These are phyloP conservation scores for Jaculus jaculus DNA, from an alignment of 2,113 vertebrate species.

Conservation along the genomic window DNA sequence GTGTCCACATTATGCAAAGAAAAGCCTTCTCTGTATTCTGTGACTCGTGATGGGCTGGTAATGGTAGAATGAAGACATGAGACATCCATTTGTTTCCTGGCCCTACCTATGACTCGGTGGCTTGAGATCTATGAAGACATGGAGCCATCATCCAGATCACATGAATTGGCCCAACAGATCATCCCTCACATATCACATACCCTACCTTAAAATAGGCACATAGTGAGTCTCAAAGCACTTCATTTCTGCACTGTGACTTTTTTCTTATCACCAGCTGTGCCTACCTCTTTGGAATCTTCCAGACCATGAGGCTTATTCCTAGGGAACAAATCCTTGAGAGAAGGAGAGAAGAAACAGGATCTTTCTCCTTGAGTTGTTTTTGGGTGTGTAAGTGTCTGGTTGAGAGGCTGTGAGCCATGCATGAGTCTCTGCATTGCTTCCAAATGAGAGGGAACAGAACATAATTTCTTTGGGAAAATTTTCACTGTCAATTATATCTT, in stretches of 20 bases:
- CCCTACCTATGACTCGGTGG: neutral
- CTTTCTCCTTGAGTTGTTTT: constrained; percentile 55
- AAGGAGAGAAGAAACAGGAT: constrained; percentile 26
- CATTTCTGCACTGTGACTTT: neutral
- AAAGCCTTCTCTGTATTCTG: neutral
- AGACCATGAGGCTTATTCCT: neutral
- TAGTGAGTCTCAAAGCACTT: neutral
- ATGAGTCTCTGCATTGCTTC: constrained; percentile 53
- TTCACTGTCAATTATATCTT: constrained; percentile 77
- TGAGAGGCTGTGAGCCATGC: constrained; percentile 36
- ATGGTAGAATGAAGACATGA: neutral
- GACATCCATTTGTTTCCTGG: neutral
- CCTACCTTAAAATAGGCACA: neutral
- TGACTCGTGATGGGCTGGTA: neutral
- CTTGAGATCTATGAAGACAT: neutral
- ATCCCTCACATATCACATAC: neutral
- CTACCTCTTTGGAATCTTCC: constrained; percentile 29
- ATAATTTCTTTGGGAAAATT: constrained; percentile 68
- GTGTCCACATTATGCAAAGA: neutral
- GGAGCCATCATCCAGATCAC: too few relatives aligned
- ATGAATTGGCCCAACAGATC: neutral
- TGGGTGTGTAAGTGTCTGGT: constrained; percentile 39
- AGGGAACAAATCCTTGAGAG: constrained; percentile 22
- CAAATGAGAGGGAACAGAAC: constrained; percentile 72
- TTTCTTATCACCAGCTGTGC: neutral